These are phyloP conservation scores for Syritta pipiens DNA, from an alignment of 2,888 invertebrate species.

Conservation along the genomic window DNA sequence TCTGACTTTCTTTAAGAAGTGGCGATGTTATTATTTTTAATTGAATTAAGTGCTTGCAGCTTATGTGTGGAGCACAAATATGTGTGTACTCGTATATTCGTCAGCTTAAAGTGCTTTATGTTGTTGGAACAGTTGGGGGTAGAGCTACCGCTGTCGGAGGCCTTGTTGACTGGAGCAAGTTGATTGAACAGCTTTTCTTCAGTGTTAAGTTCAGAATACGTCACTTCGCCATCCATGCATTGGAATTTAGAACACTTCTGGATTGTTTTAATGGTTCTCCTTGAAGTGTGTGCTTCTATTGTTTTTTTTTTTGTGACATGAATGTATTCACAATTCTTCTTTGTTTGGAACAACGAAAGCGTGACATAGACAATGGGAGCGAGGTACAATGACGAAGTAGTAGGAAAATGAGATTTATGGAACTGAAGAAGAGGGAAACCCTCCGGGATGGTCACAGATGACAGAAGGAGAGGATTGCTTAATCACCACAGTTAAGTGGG, in stretches of 20 bases:
- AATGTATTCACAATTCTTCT: too few relatives aligned
- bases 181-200: constrained; percentile 7
- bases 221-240: background rate
- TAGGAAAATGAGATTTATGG: too few relatives aligned
- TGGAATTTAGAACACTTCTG: constrained; percentile 16
- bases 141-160: background rate
- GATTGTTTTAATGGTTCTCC: background rate
- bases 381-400: too few relatives aligned
- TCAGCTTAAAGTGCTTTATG: constrained; percentile 5
- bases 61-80: background rate
- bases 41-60: background rate
- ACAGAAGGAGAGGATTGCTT: too few relatives aligned
- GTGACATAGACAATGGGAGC: too few relatives aligned
- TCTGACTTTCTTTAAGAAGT: too few relatives aligned
- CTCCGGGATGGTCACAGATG: too few relatives aligned
- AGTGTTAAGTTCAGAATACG: background rate
- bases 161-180: background rate
- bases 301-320: too few relatives aligned
- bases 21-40: too few relatives aligned
- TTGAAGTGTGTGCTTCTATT: background rate
- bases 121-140: constrained; percentile 15
- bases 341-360: too few relatives aligned
- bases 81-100: background rate
- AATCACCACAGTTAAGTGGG: too few relatives aligned
- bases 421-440: too few relatives aligned